Base-by-base conservation (phyloP, 2,888 invertebrate species). In the Xanthorhoe spadicearia region DNA sequence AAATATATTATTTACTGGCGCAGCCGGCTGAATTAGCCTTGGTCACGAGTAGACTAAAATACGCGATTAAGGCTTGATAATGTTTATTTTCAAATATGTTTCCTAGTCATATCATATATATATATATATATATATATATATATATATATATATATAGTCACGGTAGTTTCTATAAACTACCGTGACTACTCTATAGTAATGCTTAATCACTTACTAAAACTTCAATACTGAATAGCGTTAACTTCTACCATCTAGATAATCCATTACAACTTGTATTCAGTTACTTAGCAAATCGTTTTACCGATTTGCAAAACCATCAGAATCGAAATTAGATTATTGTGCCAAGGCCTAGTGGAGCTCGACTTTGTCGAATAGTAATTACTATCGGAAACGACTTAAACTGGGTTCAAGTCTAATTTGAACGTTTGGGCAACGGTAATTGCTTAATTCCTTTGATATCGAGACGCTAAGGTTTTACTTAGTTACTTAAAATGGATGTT, bases 361-460 rank as follows among this genome's bases (percentile, higher is more conserved):
- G 32, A 18, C 13, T 58, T 58, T 18, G 52, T 15, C 23, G 53
- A n/a, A 53, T 64, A 49, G 38, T 48, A 63, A 57, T 52, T 62
- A 28, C 57, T 52, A 43, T 59, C n/a, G 59, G 59, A 64, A 55
- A 38, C 53, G 48, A 48, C 38, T 53, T 35, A 57, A 61, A 53
- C 54, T 46, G 48, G 55, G 58, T 66, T 62, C 49, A 58, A 62
- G 57, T 46, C 54, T 61, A 35, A 58, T 66, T 66, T 59, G 50
- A 51, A 57, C 59, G 15, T 55, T 65, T 61, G 43, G 62, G 66
- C 46, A 38, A 62, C 58, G 51, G 54, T 61, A 61, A 66, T 61
- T 66, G 50, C 62, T 66, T 51, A 54, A 66, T 61, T 66, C 62
- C 54, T 66, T 66, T 54, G 61, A 50, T 58, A 18, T 58, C 51